Conservation (phyloP, 2,888 invertebrate species). For the Epinotia nisella region DNA sequence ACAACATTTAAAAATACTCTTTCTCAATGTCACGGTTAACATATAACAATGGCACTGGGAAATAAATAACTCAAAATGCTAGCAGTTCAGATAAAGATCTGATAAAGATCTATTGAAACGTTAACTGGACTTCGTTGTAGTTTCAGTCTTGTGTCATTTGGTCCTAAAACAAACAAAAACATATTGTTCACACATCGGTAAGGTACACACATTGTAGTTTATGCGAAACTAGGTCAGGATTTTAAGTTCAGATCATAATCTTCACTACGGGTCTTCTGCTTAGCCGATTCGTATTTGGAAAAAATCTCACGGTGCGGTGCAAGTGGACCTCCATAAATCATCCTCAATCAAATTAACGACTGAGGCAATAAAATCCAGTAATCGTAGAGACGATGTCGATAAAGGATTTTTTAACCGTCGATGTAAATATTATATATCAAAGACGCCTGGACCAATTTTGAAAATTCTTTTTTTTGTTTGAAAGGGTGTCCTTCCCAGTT, state of each 20-base stretch:
- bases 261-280: too few relatives aligned
- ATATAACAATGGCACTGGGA: slow-evolving; percentile 55
- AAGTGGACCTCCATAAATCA: too few relatives aligned
- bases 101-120: slow-evolving; percentile 57
- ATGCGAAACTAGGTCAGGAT: neutral
- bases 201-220: neutral
- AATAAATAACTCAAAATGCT: slow-evolving; percentile 60
- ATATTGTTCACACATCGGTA: neutral
- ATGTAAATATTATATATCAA: neutral
- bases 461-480: too few relatives aligned
- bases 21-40: slow-evolving; percentile 50
- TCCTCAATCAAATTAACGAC: too few relatives aligned
- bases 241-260: neutral
- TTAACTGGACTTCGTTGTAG: slow-evolving; percentile 71
- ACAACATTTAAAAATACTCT: slow-evolving; percentile 51
- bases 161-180: slow-evolving; percentile 64
- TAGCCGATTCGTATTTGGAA: too few relatives aligned
- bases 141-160: slow-evolving; percentile 77
- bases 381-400: too few relatives aligned
- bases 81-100: slow-evolving; percentile 54
- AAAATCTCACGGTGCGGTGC: too few relatives aligned
- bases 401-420: too few relatives aligned
- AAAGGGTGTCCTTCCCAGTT: too few relatives aligned
- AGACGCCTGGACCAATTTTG: too few relatives aligned
- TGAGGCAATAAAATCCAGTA: too few relatives aligned